A percentile compares a stretch with the other conserved stretches of the same genome.
Conservation (phyloP, 2,888 invertebrate species). For the Drosophila multiciliata region DNA sequence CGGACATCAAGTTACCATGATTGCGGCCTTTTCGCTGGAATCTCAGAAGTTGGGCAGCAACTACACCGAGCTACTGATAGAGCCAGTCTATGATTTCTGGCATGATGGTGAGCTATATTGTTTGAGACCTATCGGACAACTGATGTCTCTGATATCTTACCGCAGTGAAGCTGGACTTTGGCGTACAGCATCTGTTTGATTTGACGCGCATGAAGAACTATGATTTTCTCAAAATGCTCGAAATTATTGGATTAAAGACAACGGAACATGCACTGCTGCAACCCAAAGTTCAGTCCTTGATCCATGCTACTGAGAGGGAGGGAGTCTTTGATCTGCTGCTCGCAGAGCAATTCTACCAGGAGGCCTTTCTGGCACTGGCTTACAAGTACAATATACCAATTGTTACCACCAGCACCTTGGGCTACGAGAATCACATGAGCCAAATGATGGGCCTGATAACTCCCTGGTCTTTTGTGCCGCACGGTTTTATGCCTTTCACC, state of each 20-base stretch:
- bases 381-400: conserved; percentile 84
- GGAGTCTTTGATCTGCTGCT: conserved; percentile 85
- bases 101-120: conserved; percentile 65
- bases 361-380: conserved; percentile 84
- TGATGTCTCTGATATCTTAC: not conserved
- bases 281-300: conserved; percentile 79
- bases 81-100: conserved; percentile 83
- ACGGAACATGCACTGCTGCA: conserved; percentile 82
- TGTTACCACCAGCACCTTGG: conserved; percentile 84
- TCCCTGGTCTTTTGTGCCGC: conserved; percentile 86
- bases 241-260: conserved; percentile 77
- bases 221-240: conserved; percentile 79
- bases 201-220: conserved; percentile 71
- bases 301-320: conserved; percentile 70
- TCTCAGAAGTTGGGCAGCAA: conserved; percentile 76
- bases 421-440: conserved; percentile 85
- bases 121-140: not conserved
- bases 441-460: conserved; percentile 85
- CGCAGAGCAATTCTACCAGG: conserved; percentile 85
- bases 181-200: conserved; percentile 79
- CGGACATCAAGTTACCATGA: conserved; percentile 83
- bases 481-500: conserved; percentile 84
- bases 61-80: conserved; percentile 83
- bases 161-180: conserved; percentile 77
- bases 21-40: conserved; percentile 75